Evolutionary conservation across 2,797 vertebrate genomes (phyloP), one percentile per base, ranked within the genome.

Genomic region (Orientallactaga sibirica): DNA sequence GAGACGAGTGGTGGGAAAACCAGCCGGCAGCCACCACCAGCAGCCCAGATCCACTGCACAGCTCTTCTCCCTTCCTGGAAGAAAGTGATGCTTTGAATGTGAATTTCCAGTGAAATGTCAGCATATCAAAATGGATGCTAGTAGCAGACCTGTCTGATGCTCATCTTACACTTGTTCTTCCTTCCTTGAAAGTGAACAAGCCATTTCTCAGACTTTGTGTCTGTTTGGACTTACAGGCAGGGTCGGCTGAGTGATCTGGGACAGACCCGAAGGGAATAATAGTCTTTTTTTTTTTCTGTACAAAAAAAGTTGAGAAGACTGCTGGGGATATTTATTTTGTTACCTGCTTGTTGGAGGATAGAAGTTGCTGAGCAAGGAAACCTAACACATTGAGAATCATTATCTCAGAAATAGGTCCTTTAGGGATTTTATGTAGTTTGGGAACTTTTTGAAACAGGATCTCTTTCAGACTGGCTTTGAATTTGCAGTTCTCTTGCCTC

Each of bases 1-100:
- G 98, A 67, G 98, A 98, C 61, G 97, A 97, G 7, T 98, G 98
- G 98, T 98, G 98, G 98, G 94, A 98, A 12, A 66, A 1, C 0
- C 22, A 75, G 24, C 2, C 24, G 0, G 79, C 43, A 0, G 52
- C 76, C 58, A 83, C 77, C 27, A 74, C 70, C 94, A 27, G 93
- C 83, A 95, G 79, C 24, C 41, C 78, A 93, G 86, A 91, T 92
- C 18, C 94, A 33, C 41, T 71, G 86, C 71, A 66, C 37, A 95
- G 86, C 43, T 92, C 61, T 93, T 90, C 80, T 93, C 11, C 62
- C 83, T 95, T 96, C 24, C 41, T 90, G 70, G 91, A 90, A 94
- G 75, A 91, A 58, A 90, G 85, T 5, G 20, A 67, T 78, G 27
- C 48, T 80, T 48, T 89, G 67, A 88, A 74, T 92, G 58, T 80